Base-by-base conservation (phyloP, 2,113 vertebrate species). In the Asarcornis scutulata region DNA sequence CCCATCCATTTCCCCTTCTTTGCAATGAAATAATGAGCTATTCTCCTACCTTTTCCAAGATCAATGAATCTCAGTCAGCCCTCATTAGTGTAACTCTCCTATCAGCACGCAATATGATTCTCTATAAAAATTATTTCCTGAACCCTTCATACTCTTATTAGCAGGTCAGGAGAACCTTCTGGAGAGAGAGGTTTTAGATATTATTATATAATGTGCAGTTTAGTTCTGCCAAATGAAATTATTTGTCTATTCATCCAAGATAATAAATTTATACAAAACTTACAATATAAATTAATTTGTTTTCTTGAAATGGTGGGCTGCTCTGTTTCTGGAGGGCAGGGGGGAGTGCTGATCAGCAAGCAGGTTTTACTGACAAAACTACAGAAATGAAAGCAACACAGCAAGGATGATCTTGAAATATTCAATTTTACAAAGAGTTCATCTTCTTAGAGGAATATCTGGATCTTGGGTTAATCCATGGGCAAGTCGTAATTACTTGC, bases 21-120 rank as follows among this genome's bases (percentile, higher is more conserved):
- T 52, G 56, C 25, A 3, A 84, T 81, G 13, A 86, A 91, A 80
- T 67, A 91, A 86, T 91, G 55, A 78, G 50, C 90, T 83, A 5
- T 78, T 86, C 74, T 67, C 55, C 44, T 66, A 14, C 68, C 75
- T 93, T 68, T 44, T 32, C 56, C 16, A 25, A 56, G 36, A 95
- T 78, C 79, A 60, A 22, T 55, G 64, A 67, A 59, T 83, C 89
- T 91, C 88, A 74, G 34, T 44, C 76, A 96, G 58, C n/a, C 32
- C 56, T 90, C 82, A 42, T 91, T 38, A 90, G 36, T 11, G n/a
- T 7, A 80, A 75, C 68, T 69, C 60, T 73, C 91, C 81, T 75
- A 86, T 50, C 55, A 71, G 63, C 52, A n/a, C 76, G 86, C 38
- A 90, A 55, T 59, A 40, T 12, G 42, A 88, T 9, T 32, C 69